These are phyloP conservation scores for Halcyon badia DNA, from an alignment of 2,797 vertebrate species.

Conservation along the genomic window DNA sequence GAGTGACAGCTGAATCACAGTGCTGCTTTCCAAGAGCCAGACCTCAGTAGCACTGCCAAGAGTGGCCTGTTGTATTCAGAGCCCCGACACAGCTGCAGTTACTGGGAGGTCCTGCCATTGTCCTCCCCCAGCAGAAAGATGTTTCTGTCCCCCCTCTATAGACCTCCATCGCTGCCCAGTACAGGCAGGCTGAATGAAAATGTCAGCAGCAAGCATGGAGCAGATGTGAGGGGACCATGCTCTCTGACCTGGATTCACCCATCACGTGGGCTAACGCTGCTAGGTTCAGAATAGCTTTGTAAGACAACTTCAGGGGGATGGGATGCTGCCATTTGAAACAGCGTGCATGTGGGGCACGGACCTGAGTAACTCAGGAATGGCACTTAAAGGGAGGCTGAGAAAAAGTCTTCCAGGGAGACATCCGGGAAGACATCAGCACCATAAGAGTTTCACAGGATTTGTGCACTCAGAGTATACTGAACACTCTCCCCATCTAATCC, in stretches of 20 bases:
- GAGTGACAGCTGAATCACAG: slow-evolving; percentile 96
- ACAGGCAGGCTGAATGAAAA: slow-evolving; percentile 77
- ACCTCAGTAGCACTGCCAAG: slow-evolving; percentile 79
- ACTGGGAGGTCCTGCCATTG: slow-evolving; percentile 93
- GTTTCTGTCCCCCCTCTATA: slow-evolving; percentile 81
- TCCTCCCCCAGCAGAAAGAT: slow-evolving; percentile 81
- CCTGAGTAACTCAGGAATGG: neutral
- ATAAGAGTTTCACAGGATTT: neutral
- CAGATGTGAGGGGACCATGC: slow-evolving; percentile 76
- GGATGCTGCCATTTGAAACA: neutral
- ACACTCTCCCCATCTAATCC: neutral
- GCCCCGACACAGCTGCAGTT: slow-evolving; percentile 88
- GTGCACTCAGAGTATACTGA: neutral
- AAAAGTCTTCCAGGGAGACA: neutral
- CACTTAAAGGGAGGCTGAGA: neutral
- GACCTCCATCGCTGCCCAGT: slow-evolving; percentile 81
- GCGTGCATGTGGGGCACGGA: neutral
- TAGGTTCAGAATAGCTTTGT: neutral
- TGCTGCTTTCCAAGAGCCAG: slow-evolving; percentile 87
- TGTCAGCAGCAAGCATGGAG: slow-evolving; percentile 81
- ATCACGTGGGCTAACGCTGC: slow-evolving; percentile 27
- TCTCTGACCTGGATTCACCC: slow-evolving; percentile 70
- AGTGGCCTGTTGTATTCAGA: slow-evolving; percentile 82
- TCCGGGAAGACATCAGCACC: neutral
- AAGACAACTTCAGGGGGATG: slow-evolving; percentile 45